A percentile compares a stretch with the other conserved stretches of the same genome.
These are phyloP conservation scores for Villa cingulata DNA, from an alignment of 2,888 invertebrate genomes.

Conservation along the genomic window DNA sequence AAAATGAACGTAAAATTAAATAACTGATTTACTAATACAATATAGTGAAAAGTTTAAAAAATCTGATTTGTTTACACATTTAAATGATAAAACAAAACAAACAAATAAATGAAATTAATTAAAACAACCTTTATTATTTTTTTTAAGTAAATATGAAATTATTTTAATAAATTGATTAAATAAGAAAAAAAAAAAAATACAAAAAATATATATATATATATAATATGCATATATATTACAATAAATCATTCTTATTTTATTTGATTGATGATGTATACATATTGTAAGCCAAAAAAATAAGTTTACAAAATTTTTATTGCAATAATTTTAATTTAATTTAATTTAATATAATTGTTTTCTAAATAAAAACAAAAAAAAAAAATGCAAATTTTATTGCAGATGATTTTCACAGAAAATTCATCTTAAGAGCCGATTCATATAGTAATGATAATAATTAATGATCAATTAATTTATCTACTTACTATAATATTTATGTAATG, in stretches of 20 bases:
- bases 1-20: too few relatives aligned
- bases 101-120: too few relatives aligned
- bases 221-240: not conserved
- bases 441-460: not conserved
- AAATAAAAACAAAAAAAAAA: not conserved
- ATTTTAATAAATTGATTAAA: not conserved
- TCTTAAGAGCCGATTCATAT: not conserved
- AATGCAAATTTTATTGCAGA: slow-evolving; percentile 1
- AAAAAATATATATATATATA: too few relatives aligned
- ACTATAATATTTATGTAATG: too few relatives aligned
- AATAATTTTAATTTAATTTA: not conserved
- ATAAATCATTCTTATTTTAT: not conserved
- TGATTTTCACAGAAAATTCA: slow-evolving; percentile 8
- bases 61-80: too few relatives aligned
- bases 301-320: slow-evolving; percentile 2
- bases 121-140: too few relatives aligned
- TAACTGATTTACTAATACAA: too few relatives aligned
- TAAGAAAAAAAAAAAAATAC: not conserved
- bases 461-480: not conserved
- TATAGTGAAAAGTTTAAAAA: too few relatives aligned
- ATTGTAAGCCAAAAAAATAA: not conserved
- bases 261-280: too few relatives aligned
- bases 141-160: not conserved
- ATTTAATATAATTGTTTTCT: not conserved
- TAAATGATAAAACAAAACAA: too few relatives aligned